Percentiles rank a stretch among this genome's conserved stretches.
Evolutionary conservation across 2,797 vertebrate species (phyloP).

Genomic region (Neosilurus mollespiculum): DNA sequence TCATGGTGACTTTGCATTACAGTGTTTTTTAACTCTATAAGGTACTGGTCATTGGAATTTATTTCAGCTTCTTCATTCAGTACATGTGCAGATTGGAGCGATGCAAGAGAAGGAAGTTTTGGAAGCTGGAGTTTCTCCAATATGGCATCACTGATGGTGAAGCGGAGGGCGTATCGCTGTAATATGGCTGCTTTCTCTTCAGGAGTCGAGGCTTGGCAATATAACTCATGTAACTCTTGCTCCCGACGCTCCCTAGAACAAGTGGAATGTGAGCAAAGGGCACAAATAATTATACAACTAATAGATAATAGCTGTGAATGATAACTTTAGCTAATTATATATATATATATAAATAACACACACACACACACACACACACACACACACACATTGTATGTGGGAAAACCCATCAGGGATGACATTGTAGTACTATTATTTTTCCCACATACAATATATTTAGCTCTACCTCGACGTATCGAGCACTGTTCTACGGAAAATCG

Average conservation of each 20-base stretch:
- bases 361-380: too few relatives aligned
- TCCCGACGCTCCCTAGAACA: conserved; percentile 85
- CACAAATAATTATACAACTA: not conserved
- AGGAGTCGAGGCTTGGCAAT: conserved; percentile 83
- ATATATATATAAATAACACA: too few relatives aligned
- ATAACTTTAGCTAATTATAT: too few relatives aligned
- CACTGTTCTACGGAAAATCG: too few relatives aligned
- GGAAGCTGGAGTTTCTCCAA: conserved; percentile 91
- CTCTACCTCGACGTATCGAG: too few relatives aligned
- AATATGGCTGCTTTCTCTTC: conserved; percentile 90
- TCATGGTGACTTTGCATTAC: conserved; percentile 59
- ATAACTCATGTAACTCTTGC: conserved; percentile 85
- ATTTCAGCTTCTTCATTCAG: conserved; percentile 50
- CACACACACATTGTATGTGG: too few relatives aligned
- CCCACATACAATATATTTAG: too few relatives aligned
- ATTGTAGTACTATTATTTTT: too few relatives aligned
- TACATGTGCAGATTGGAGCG: not conserved
- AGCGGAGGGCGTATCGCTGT: conserved; percentile 91
- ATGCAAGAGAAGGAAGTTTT: conserved; percentile 75
- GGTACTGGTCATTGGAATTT: conserved; percentile 13
- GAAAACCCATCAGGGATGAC: too few relatives aligned
- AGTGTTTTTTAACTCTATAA: conserved; percentile 59
- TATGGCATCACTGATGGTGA: conserved; percentile 95
- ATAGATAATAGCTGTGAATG: not conserved
- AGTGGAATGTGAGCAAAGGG: not conserved